Base-by-base conservation (phyloP, 2,113 vertebrate genomes). In the Corydoras maculifer region DNA sequence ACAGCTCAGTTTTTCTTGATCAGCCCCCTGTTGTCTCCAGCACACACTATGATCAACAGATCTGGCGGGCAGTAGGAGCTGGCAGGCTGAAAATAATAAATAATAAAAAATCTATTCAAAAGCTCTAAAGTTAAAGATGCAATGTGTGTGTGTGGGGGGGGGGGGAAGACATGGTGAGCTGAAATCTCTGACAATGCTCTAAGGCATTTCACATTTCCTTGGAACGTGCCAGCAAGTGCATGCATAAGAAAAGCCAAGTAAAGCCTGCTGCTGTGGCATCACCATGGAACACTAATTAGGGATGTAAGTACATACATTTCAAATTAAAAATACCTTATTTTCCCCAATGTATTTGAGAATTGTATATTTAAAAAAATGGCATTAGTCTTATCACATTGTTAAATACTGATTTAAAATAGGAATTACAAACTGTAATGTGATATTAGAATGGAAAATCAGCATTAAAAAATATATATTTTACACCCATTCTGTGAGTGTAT, bases 1-100 rank as follows among this genome's bases (percentile, higher is more conserved):
- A 64, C 15, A 51, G 70, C 5, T 50, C 32, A 49, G 70, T 1
- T 31, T 15, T 62, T 66, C 31, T 74, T 48, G 43, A 65, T 63
- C 51, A 51, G 58, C 60, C 54, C 32, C 15, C 12, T 35, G 8
- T 9, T 35, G 13, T 29, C 32, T 71, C 53, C n/a, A 32, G 55
- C 63, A 63, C 10, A 50, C 49, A 60, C 9, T 48, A 68, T 31
- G 59, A 64, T 62, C 30, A 64, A 59, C 12, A 65, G 15, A 55
- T 64, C 64, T 57, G 55, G 49, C 58, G 65, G 60, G 58, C 18
- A 71, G 43, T 59, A 74, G 68, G 59, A 70, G 73, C 49, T 29
- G 8, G 48, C 18, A 75, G 64, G 50, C 64, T 78, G 48, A 65
- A 65, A 75, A 69, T 78, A 72, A 75, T 61, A 62, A 62, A 60